Evolutionary conservation across 2,797 vertebrate genomes (phyloP).

Genomic region (Pyrocephalus nanus): DNA sequence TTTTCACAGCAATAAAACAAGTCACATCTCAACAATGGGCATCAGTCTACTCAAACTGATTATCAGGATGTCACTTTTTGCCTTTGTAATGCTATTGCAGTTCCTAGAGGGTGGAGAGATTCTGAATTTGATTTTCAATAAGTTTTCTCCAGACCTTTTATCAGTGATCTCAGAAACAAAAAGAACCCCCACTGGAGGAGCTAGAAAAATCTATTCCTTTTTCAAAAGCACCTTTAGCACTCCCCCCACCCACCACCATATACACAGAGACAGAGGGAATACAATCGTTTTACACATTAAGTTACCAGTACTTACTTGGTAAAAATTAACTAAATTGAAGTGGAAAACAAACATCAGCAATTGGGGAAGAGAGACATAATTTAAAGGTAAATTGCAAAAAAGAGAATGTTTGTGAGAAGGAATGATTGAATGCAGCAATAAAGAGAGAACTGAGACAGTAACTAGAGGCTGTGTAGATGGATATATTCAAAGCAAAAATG

Average conservation of each 20-base stretch:
- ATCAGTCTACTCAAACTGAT: not conserved
- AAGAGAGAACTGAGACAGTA: not conserved
- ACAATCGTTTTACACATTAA: not conserved
- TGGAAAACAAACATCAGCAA: not conserved
- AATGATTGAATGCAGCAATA: constrained; percentile 19
- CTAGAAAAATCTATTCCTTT: not conserved
- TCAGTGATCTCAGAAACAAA: not conserved
- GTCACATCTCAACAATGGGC: no score
- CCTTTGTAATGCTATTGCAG: not conserved
- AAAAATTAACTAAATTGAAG: not conserved
- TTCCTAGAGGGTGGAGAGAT: not conserved
- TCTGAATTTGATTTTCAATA: not conserved
- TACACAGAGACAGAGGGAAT: not conserved
- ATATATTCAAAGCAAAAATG: constrained; percentile 41
- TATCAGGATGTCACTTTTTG: not conserved
- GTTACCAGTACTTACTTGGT: not conserved
- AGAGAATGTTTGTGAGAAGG: not conserved
- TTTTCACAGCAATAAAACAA: no score
- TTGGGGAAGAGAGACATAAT: not conserved
- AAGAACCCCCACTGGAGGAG: not conserved
- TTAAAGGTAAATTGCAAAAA: not conserved
- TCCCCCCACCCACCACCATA: no score
- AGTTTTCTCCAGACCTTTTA: not conserved
- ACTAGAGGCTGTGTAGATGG: not conserved
- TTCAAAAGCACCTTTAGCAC: not conserved